Base-by-base conservation (phyloP, 30 jellyfish, hydroid and myxozoan genomes). In the Aurelia sp. region DNA sequence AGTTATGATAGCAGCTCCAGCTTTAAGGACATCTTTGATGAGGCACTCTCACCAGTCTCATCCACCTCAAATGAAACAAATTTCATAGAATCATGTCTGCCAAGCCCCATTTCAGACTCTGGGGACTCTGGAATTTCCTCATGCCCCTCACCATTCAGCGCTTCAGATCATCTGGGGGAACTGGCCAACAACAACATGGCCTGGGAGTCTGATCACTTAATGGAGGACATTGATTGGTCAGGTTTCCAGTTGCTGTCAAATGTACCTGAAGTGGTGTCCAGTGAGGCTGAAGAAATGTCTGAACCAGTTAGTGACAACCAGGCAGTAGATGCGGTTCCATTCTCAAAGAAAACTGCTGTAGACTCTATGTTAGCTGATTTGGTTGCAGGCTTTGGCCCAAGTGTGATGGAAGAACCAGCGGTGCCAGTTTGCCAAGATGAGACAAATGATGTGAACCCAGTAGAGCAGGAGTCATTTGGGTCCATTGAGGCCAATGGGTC, bases 71-170 rank as follows among this genome's bases (percentile, higher is more conserved):
- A 21, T 44, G 84, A 52, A n/a, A 60, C 76, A 15, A 17, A 13
- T 31, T 66, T 81, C 40, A 15, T 12, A n/a, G 86, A 69, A 41
- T 4, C 31, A 5, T 53, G 86, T 40, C 63, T 68, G 47, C 80
- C 38, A 13, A 82, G 92, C 27, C 92, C 92, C 13, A 57, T 82
- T 20, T 82, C 92, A 24, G 92, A 82, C 64, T 82, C 92, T 4
- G 80, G 80, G 33, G 82, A 67, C 47, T 82, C 92, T 0, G 82
- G 92, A 48, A 75, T 61, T 53, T 82, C 92, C 8, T 50, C 92
- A 9, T 69, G 75, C 48, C 63, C 40, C 5, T 76, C 87, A 13
- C 87, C 55, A 44, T 44, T 44, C 55, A 44, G 15, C 7, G 55
- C 55, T 44, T 44, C 55, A 44, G 55, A 44, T 44, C 55, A 44